Conservation (phyloP, 1,140 invertebrate species). For the Papilio polyxenes region DNA sequence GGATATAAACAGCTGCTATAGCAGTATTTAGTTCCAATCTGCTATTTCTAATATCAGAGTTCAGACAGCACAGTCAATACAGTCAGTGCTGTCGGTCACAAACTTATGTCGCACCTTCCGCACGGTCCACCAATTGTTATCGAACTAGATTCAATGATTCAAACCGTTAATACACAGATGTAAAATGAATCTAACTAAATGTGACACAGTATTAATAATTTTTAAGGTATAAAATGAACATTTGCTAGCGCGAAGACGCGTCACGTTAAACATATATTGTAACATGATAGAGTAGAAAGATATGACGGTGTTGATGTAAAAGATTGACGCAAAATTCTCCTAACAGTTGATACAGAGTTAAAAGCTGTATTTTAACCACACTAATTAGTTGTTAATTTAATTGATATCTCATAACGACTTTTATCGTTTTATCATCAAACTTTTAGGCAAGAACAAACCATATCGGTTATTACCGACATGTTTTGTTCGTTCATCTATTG, state of each 20-base stretch:
- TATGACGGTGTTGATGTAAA: neutral
- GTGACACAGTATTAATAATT: neutral
- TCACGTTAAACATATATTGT: neutral
- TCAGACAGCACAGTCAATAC: neutral
- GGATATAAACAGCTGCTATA: neutral
- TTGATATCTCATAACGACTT: too few relatives aligned
- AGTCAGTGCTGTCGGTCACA: neutral
- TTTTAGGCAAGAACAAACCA: too few relatives aligned
- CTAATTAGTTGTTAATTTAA: too few relatives aligned
- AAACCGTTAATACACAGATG: slow-evolving; percentile 8
- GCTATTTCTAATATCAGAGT: neutral
- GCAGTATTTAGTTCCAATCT: neutral
- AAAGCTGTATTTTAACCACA: too few relatives aligned
- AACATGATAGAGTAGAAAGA: neutral
- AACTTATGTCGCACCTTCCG: slow-evolving; percentile 24
- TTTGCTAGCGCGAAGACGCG: neutral
- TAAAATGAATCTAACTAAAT: neutral
- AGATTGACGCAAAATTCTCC: neutral
- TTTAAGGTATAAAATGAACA: neutral
- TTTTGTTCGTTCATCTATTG: too few relatives aligned
- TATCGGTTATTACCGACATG: too few relatives aligned
- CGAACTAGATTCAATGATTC: slow-evolving; percentile 30
- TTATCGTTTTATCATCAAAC: too few relatives aligned
- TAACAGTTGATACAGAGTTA: too few relatives aligned
- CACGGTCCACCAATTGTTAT: slow-evolving; percentile 22